Base-by-base conservation (phyloP, 2,113 vertebrate genomes). In the Gadus chalcogrammus region DNA sequence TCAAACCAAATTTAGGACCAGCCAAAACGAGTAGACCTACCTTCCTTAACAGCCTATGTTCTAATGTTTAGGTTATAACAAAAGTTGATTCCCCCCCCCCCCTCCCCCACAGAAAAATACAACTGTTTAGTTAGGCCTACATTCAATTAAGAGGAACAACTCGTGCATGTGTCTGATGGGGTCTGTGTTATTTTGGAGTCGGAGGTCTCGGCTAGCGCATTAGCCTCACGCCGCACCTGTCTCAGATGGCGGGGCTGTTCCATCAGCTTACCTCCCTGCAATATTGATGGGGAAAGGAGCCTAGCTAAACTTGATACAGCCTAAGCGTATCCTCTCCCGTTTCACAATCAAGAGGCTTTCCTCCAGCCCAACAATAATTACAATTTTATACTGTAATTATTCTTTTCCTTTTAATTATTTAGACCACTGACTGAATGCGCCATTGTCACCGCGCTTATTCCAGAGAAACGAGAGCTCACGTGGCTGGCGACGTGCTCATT, bases 341-440 rank as follows among this genome's bases (percentile, higher is more conserved):
- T 92, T 87, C 91, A 84, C 71, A 84, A 85, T 84, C 87, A 75
- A 88, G 84, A 83, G 69, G 80, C 81, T 82, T 75, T 69, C 82
- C 71, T 78, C 84, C 85, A 83, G 80, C 84, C 85, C 90, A 73
- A 78, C 93, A 89, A 85, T 87, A 94, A 95, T 94, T 92, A 95
- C 94, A 94, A 93, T 91, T 91, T 89, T 92, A 84, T 89, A 92
- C 92, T 93, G 93, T 95, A 96, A 97, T 96, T 97, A 96, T 95
- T 93, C 91, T 85, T 90, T 86, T 91, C 87, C 79, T 93, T 85
- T 95, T 90, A 94, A 96, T 97, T 95, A 98, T 96, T 93, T 85
- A 94, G 84, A 88, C 88, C 77, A 87, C 84, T 71, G 76, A 83
- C 85, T 82, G 89, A 89, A 91, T 85, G 87, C 79, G 80, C 85